Percentiles rank a stretch among this genome's conserved stretches.
phyloP scores from a whole-genome alignment of 2,113 vertebrate species.

The Rhinopithecus roxellana region DNA sequence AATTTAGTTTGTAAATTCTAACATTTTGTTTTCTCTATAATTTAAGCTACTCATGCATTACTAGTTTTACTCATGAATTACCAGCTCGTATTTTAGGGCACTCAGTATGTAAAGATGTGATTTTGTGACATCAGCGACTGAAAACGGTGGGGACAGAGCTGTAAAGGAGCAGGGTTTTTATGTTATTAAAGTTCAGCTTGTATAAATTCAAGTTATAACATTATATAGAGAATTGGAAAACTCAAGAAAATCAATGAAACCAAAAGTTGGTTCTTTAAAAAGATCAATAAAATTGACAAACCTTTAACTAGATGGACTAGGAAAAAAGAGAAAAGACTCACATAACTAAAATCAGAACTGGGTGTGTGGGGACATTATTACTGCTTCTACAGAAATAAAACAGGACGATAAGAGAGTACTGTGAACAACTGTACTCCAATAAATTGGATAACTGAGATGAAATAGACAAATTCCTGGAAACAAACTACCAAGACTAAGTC shows the following conservation, averaged over 20 bases:
- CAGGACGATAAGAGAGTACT: background rate
- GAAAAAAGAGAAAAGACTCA: background rate
- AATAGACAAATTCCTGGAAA: background rate
- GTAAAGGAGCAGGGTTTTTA: background rate
- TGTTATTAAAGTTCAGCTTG: background rate
- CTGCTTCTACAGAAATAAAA: background rate
- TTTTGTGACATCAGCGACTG: background rate
- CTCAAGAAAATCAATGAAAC: background rate
- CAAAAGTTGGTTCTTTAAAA: background rate
- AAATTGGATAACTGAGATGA: background rate
- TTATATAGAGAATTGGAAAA: background rate
- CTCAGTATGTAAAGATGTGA: background rate
- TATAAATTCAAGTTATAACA: background rate
- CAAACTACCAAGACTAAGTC: background rate
- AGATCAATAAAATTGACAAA: background rate
- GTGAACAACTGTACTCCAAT: background rate
- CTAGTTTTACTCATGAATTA: background rate
- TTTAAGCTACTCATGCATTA: background rate
- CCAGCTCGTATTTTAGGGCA: background rate
- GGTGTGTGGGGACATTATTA: background rate
- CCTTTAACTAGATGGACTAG: background rate
- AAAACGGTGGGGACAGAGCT: background rate
- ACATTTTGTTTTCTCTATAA: background rate
- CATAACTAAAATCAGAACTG: background rate
- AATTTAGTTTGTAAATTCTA: background rate